Base-by-base conservation (phyloP, 2,888 invertebrate genomes). In the Leptura quadrifasciata region DNA sequence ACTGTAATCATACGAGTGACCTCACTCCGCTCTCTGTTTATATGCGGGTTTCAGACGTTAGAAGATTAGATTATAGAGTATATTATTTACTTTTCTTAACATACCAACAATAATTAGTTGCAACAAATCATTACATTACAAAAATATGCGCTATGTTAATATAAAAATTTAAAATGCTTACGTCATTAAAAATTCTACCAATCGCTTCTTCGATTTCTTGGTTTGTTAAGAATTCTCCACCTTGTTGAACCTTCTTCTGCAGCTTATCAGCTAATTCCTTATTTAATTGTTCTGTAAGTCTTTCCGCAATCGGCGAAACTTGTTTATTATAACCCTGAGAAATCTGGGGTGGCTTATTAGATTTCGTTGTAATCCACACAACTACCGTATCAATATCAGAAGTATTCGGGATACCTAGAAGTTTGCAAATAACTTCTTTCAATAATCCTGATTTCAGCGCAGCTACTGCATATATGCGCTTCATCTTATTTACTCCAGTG, bases 381-480 rank as follows among this genome's bases (percentile, higher is more conserved):
- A 73, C 75, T 74, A 80, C 75, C 9, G 74, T 78, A 20, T 81
- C 79, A 39, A 83, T 76, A 52, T 82, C 79, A 17, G 64, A 68
- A 20, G 60, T 47, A 63, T 82, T 64, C 6, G 18, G 47, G 21
- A 83, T 72, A 8, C 81, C 81, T 12, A 82, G 54, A 39, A 82
- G 71, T 55, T 67, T 74, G 35, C 79, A 74, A 31, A 83, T 76
- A 15, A 80, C 70, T 1, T 82, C 79, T 61, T 81, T 81, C 0
- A 69, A 35, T 27, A 63, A 74, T 10, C 79, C 80, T 15, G 76
- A 70, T 24, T 47, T 74, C 35, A 57, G 74, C 0, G 72, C 69
- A 9, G 74, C 58, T 12, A 79, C 58, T 18, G 75, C 74, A 54
- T 77, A 77, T 24, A 74, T 18, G 5, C 70, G 78, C 63, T 80